Evolutionary conservation across 2,888 invertebrate species (phyloP).

Genomic region (Phortica magna): DNA sequence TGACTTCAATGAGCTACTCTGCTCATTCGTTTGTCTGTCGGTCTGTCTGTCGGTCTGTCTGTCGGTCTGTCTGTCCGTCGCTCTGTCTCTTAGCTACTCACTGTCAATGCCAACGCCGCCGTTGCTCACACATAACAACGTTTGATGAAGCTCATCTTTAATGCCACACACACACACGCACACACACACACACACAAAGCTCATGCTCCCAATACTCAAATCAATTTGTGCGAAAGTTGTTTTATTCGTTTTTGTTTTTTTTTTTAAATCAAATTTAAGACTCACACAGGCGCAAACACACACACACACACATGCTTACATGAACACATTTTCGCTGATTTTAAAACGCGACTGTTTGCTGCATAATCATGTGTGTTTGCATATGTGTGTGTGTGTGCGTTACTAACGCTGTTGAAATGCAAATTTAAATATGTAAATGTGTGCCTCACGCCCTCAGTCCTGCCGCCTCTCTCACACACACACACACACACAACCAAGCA

Average conservation of each 20-base stretch:
- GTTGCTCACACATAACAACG: background rate
- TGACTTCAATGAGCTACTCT: constrained; percentile 18
- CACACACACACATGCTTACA: constrained; percentile 1
- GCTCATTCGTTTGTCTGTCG: background rate
- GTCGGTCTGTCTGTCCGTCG: background rate
- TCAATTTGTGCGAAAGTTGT: constrained; percentile 35
- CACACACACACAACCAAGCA: background rate
- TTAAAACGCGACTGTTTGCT: constrained; percentile 40
- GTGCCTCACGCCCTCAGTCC: constrained; percentile 52
- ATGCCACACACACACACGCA: background rate
- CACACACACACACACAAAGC: background rate
- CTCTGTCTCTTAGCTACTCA: constrained; percentile 2
- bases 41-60: background rate
- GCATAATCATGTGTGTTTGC: constrained; percentile 61
- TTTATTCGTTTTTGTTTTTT: constrained; percentile 27
- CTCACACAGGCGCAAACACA: constrained; percentile 31
- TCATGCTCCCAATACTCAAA: constrained; percentile 29
- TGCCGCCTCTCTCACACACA: constrained; percentile 42
- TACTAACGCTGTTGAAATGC: constrained; percentile 43
- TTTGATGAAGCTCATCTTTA: constrained; percentile 19
- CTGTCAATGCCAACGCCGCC: background rate
- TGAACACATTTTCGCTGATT: constrained; percentile 23
- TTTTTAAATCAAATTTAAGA: constrained; percentile 35
- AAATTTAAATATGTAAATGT: constrained; percentile 67
- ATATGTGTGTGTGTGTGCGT: constrained; percentile 38